A percentile compares a stretch with the other conserved stretches of the same genome.
Evolutionary conservation across 2,888 invertebrate genomes (phyloP).

Genomic region (Sarcophaga variegata): DNA sequence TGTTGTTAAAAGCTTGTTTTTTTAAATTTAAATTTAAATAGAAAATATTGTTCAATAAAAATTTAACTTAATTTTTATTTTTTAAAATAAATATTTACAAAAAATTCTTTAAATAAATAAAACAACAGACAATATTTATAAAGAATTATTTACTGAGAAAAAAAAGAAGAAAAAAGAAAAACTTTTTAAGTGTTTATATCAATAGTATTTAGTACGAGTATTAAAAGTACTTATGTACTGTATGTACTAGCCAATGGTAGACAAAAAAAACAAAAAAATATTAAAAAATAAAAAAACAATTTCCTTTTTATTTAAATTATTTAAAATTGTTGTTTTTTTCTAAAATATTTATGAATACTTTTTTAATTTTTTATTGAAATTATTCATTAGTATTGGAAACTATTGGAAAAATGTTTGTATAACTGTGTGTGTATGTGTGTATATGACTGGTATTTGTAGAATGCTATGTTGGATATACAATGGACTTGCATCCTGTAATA

Average conservation of each 20-base stretch:
- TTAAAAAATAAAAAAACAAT: constrained; percentile 37
- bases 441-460: too few relatives aligned
- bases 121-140: too few relatives aligned
- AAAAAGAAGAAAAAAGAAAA: background rate
- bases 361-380: background rate
- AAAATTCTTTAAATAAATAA: too few relatives aligned
- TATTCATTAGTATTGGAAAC: too few relatives aligned
- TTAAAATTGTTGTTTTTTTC: background rate
- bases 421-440: too few relatives aligned
- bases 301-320: constrained; percentile 49
- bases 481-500: constrained; percentile 60
- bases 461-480: too few relatives aligned
- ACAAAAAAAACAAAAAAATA: background rate
- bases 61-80: background rate
- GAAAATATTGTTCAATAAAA: background rate
- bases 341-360: constrained; percentile 1
- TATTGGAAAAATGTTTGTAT: too few relatives aligned
- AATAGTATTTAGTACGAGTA: background rate
- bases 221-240: too few relatives aligned
- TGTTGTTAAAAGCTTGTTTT: background rate
- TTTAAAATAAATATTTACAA: background rate
- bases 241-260: background rate
- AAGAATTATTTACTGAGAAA: too few relatives aligned
- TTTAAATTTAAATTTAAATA: background rate
- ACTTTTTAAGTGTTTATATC: background rate